Base-by-base conservation (phyloP, 2,797 vertebrate genomes). In the Mus caroli region DNA sequence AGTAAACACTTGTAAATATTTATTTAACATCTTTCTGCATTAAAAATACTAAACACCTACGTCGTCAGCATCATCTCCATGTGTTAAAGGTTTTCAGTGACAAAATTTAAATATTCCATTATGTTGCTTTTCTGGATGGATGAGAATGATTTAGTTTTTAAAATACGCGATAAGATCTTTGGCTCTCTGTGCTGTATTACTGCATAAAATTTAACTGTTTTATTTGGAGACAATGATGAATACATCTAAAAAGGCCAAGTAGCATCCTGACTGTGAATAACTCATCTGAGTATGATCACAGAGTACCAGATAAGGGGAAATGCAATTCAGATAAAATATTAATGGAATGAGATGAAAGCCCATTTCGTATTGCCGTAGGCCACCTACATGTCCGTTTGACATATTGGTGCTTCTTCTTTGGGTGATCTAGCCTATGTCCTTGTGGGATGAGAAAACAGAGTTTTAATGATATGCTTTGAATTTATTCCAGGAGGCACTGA, bases 201-300 rank as follows among this genome's bases (percentile, higher is more conserved):
- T 95, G 26, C 95, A 54, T 84, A 87, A 75, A 85, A 34, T 96
- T 78, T 94, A 96, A 94, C 89, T 94, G 46, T 84, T 92, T 97
- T 94, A 88, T 92, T 73, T 20, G 76, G 92, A 97, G 77, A 86
- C 12, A 31, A 50, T 60, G 76, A 69, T 54, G 97, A 95, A 93
- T 96, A 97, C 40, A 58, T 94, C 19, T 83, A 34, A 97, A 97
- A 97, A 97, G 94, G 77, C 91, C 91, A 94, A 94, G 84, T 88
- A 79, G 62, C 46, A 67, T 71, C 92, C 52, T 77, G 88, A 89
- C 83, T 84, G 20, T 71, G 93, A 94, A 80, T 89, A 87, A 77
- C 90, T 90, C 83, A 95, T 91, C 56, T 17, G 19, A n/a, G 6
- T 28, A 31, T 75, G 54, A 69, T 94, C 90, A 43, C 85, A 94